Conservation (phyloP, 2,888 invertebrate genomes). For the Minunthozetes semirufus region DNA sequence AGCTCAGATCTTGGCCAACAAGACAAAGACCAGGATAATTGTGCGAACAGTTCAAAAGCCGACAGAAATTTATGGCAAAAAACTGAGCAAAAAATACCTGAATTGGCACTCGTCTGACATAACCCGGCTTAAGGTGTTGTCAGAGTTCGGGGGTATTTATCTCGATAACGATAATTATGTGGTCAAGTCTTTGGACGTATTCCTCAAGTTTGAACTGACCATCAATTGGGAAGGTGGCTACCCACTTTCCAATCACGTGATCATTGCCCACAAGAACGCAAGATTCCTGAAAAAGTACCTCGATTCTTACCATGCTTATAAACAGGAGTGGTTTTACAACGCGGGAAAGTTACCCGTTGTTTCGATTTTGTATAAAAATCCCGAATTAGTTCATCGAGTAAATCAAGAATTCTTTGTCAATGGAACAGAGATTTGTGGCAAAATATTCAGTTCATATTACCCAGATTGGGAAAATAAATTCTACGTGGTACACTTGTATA, state of each 20-base stretch:
- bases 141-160: constrained; percentile 49
- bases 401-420: too few species aligned
- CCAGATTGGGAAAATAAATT: too few species aligned
- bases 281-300: constrained; percentile 48
- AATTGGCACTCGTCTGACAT: constrained; percentile 49
- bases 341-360: too few species aligned
- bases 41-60: constrained; percentile 43
- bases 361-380: too few species aligned
- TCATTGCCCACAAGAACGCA: constrained; percentile 48
- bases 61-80: constrained; percentile 49
- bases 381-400: too few species aligned
- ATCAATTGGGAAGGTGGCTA: constrained; percentile 49
- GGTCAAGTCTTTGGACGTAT: constrained; percentile 46
- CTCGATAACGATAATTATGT: constrained; percentile 49
- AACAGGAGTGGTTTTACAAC: too few species aligned
- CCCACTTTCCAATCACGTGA: too few species aligned
- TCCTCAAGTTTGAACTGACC: constrained; percentile 47
- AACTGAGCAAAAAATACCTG: constrained; percentile 46
- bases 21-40: constrained; percentile 33
- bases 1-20: constrained; percentile 19
- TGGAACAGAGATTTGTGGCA: too few species aligned
- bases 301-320: constrained; percentile 45
- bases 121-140: constrained; percentile 47
- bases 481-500: too few species aligned
- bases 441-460: too few species aligned